A percentile compares a stretch with the other conserved stretches of the same genome.
phyloP scores from a whole-genome alignment of 2,113 vertebrate genomes.

The Crocuta crocuta region DNA sequence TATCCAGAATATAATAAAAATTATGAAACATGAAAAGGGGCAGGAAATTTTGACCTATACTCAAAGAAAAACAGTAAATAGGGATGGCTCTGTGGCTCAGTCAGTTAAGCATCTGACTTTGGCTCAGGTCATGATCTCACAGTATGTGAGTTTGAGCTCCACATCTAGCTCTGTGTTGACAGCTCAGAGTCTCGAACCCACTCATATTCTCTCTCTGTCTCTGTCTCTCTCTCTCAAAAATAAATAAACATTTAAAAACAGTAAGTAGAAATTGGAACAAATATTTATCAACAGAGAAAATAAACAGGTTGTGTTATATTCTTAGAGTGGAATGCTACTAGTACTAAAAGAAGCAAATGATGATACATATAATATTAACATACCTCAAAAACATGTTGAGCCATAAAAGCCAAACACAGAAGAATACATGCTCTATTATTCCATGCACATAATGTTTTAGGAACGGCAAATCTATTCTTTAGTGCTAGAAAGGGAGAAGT shows the following conservation, averaged over 20 bases:
- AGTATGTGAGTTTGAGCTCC: no score
- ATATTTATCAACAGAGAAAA: neutral
- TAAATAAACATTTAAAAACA: neutral
- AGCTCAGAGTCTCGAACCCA: no score
- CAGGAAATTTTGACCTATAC: neutral
- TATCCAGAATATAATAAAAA: neutral
- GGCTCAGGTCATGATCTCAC: no score
- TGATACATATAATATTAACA: neutral
- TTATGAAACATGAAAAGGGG: neutral
- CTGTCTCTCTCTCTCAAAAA: no score
- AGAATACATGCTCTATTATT: neutral
- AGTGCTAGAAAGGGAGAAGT: neutral
- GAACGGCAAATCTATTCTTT: neutral
- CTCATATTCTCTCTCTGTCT: no score
- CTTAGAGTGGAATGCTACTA: neutral
- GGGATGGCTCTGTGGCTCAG: no score
- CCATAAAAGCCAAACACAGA: neutral
- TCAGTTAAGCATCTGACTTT: no score
- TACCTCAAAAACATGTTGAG: neutral
- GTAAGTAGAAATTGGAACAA: neutral
- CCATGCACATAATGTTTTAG: neutral
- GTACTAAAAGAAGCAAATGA: neutral
- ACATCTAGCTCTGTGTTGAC: no score
- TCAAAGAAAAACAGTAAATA: neutral
- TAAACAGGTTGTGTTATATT: neutral